These are phyloP conservation scores for Andrena camellia DNA, from an alignment of 2,888 invertebrate genomes.

Conservation along the genomic window DNA sequence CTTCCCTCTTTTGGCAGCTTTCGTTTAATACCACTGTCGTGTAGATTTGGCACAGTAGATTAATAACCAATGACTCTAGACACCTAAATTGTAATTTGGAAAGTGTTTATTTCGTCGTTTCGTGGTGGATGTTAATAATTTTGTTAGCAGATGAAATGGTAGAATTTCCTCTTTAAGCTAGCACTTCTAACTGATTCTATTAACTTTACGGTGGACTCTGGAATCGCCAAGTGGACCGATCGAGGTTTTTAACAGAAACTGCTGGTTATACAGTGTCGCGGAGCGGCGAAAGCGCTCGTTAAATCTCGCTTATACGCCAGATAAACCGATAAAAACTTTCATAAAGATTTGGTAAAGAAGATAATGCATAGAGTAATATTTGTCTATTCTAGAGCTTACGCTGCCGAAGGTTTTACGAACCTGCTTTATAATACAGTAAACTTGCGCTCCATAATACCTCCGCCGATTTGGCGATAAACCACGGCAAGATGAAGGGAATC, in stretches of 20 bases:
- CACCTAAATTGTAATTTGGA: too few species aligned
- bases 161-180: background rate
- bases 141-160: too few species aligned
- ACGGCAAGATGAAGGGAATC: conserved; percentile 24
- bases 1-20: too few species aligned
- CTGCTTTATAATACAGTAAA: conserved; percentile 40
- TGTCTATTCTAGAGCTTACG: conserved; percentile 29
- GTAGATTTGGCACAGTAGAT: too few species aligned
- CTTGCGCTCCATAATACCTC: conserved; percentile 34
- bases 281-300: conserved; percentile 3
- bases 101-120: too few species aligned
- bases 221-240: conserved; percentile 2
- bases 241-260: background rate
- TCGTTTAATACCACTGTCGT: too few species aligned
- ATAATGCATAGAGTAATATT: conserved; percentile 37
- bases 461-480: conserved; percentile 45
- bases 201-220: background rate
- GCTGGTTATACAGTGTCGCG: background rate
- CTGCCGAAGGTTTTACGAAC: conserved; percentile 28
- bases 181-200: background rate
- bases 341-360: conserved; percentile 26
- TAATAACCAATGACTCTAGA: too few species aligned
- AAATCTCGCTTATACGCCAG: conserved; percentile 6
- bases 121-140: background rate
- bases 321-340: conserved; percentile 32